Evolutionary conservation across 35 echinoderm and acorn worm genomes (phyloP).

Genomic region (Ophiothrix spiculata): DNA sequence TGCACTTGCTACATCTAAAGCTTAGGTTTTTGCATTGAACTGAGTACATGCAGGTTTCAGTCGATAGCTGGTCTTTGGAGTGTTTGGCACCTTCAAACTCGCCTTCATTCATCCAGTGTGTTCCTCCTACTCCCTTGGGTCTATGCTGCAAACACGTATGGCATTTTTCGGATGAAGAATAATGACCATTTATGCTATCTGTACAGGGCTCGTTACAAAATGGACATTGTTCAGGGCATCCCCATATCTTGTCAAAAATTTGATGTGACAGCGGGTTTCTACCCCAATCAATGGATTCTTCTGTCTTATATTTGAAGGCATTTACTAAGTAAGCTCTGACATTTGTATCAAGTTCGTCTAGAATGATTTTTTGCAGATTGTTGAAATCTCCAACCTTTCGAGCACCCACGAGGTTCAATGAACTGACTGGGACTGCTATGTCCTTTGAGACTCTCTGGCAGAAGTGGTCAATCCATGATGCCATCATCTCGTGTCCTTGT

Average conservation of each 20-base stretch:
- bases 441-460: conserved; percentile 13
- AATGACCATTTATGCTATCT: neutral
- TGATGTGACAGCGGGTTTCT: neutral
- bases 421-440: conserved; percentile 15
- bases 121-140: neutral
- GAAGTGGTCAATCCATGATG: neutral
- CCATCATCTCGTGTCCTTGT: neutral
- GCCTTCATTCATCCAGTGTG: neutral
- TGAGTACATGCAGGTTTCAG: neutral
- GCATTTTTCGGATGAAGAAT: neutral
- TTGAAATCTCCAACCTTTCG: neutral
- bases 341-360: neutral
- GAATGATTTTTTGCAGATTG: neutral
- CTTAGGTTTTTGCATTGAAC: neutral
- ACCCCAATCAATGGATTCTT: neutral
- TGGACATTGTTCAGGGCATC: neutral
- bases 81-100: neutral
- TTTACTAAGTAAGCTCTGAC: neutral
- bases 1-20: neutral
- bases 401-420: neutral
- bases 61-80: neutral
- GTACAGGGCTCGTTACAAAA: neutral
- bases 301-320: neutral
- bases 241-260: neutral
- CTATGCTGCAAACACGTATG: neutral